Evolutionary conservation across 2,888 invertebrate genomes (phyloP).

Genomic region (Pseudococcus jackbeardsleyi): DNA sequence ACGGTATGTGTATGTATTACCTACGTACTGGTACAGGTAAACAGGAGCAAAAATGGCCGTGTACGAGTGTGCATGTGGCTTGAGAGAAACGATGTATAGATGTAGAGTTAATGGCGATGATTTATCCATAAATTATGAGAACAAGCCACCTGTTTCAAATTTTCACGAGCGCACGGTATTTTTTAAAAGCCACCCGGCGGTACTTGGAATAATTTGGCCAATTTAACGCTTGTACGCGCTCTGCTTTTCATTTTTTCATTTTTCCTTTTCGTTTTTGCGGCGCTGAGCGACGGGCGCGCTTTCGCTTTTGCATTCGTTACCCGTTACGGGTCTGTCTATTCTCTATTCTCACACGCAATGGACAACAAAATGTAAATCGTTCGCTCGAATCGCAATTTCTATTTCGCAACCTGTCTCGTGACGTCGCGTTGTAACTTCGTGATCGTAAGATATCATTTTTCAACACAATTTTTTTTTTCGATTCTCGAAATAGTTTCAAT

Average conservation of each 20-base stretch:
- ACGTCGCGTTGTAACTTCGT: too few relatives aligned
- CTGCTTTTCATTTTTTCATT: not conserved
- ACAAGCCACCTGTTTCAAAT: constrained; percentile 54
- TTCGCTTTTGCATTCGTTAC: not conserved
- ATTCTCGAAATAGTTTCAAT: too few relatives aligned
- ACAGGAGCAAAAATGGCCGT: too few relatives aligned
- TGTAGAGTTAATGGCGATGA: constrained; percentile 19
- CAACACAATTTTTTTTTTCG: too few relatives aligned
- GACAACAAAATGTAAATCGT: too few relatives aligned
- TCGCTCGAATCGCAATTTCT: too few relatives aligned
- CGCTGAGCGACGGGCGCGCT: not conserved
- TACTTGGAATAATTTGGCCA: constrained; percentile 47
- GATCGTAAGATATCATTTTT: too few relatives aligned
- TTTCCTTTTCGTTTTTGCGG: not conserved
- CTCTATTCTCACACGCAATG: too few relatives aligned
- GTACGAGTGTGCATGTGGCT: not conserved
- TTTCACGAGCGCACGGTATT: constrained; percentile 40
- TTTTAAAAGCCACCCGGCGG: constrained; percentile 45
- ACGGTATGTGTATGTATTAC: too few relatives aligned
- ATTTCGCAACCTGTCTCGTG: too few relatives aligned
- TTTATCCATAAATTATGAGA: constrained; percentile 51
- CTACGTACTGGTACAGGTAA: too few relatives aligned
- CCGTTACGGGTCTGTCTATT: not conserved
- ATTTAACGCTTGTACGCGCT: constrained; percentile 19
- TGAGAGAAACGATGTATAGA: not conserved